Evolutionary conservation across 2,888 invertebrate species (phyloP), one percentile per base, ranked within the genome.

Genomic region (Synergus gifuensis): DNA sequence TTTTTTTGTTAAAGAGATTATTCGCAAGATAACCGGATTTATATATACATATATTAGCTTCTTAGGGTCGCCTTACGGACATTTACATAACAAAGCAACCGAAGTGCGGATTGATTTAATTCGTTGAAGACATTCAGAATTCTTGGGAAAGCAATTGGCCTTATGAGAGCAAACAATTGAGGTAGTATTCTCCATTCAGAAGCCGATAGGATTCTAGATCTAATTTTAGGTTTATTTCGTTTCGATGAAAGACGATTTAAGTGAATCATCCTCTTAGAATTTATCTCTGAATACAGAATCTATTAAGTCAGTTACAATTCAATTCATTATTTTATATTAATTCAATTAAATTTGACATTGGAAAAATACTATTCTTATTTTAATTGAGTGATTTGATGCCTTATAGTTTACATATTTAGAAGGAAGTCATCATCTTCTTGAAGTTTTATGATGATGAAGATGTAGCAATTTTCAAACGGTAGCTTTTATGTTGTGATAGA

Each of bases 131-230:
- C 36, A 9, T 49, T 18, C 44, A 28, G 49, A 54, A 9, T 73
- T 73, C 28, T 73, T 54, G 54, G 40, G 54, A 54, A 54, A 73
- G 22, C 69, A 14, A 73, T 73, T 73, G 73, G 36, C 16, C 36
- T 54, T 73, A 54, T 36, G 49, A 73, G 36, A 54, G 73, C 49
- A 73, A 73, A 73, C 73, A 73, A 54, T 73, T 36, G 54, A 54
- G 36, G 28, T n/a, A 73, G 16, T 49, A 73, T 73, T 73, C 28
- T 36, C 28, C 49, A 54, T 54, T 73, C 73, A 36, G 54, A 73
- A 73, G 36, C 36, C 73, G 49, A 73, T 49, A 49, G 49, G 9
- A 73, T 54, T 73, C 49, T 73, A 73, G 73, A 36, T 54, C 73
- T 60, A 18, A 11, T 60, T 60, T 18, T 9, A 69, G 49, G 69